Percentiles rank a stretch among this genome's conserved stretches.
phyloP scores from a whole-genome alignment of 2,113 vertebrate genomes.

The Rhabdornis inornatus region DNA sequence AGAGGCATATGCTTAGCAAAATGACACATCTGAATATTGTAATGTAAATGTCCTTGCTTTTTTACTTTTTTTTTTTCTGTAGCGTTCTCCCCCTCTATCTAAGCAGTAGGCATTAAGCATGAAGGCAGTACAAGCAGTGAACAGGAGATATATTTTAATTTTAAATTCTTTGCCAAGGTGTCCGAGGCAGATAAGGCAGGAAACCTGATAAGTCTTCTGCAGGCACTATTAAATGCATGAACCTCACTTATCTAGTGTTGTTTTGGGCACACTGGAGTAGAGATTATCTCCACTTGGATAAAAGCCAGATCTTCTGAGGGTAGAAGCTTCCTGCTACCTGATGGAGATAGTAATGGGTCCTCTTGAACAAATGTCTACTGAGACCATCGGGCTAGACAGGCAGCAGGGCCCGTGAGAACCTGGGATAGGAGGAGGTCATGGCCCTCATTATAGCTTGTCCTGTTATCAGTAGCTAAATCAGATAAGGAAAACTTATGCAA shows the following conservation, averaged over 20 bases:
- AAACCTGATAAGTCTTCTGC: neutral
- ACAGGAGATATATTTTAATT: neutral
- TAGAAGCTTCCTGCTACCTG: neutral
- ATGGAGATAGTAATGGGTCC: neutral
- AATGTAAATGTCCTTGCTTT: neutral
- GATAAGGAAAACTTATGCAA: constrained; percentile 4
- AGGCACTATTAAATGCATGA: neutral
- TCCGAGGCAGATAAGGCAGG: neutral
- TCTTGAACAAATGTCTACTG: neutral
- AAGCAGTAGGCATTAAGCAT: neutral
- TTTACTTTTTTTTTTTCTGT: neutral
- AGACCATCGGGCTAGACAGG: neutral
- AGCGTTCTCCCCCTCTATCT: neutral
- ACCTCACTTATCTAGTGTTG: neutral
- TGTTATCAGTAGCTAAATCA: constrained; percentile 28
- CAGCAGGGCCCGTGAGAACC: neutral
- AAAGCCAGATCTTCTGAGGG: neutral
- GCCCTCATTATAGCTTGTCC: neutral
- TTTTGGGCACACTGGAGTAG: neutral
- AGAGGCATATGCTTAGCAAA: neutral
- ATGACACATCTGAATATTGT: neutral
- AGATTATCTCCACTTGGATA: neutral
- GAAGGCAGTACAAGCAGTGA: neutral
- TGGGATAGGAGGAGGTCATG: neutral
- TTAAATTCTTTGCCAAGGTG: neutral